Evolutionary conservation across 2,797 vertebrate genomes (phyloP), one percentile per base, ranked within the genome.

Genomic region (Acrossocheilus fasciatus): DNA sequence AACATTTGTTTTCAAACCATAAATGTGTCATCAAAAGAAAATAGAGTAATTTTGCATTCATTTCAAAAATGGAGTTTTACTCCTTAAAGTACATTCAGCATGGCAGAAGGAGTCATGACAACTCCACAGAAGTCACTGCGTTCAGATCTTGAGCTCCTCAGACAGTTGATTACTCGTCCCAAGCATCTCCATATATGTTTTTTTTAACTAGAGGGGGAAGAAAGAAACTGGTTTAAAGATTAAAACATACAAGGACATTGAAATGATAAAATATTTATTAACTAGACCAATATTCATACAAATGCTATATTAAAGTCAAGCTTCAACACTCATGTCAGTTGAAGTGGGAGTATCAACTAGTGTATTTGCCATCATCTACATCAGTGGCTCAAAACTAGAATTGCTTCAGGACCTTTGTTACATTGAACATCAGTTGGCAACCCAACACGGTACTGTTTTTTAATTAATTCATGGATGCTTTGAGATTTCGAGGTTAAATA

Each of bases 161-260:
- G 7, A 39, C 4, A 15, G 62, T 39, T 6, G 26, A 69, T 75
- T 79, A 97, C 47, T 97, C 96, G 50, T 97, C 96, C 96, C 95
- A 96, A 86, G 94, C 86, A 90, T 97, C 97, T 89, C 97, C 97
- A 14, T 97, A 97, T 89, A 96, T 95, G 92, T 97, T 97, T 90
- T 95, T 95, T 92, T 97, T 96, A 88, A 91, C 96, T 97, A 92
- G 68, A 91, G 92, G 20, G n/a, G 93, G 23, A 43, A 66, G 77
- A 66, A 77, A 34, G 18, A 75, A 89, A 84, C 39, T 14, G 1
- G n/a, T 62, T 39, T 47, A 57, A 11, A 18, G 36, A 59, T 74
- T 45, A 73, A 62, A 83, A 36, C 4, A 64, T 23, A 81, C 62
- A 20, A 30, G 54, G 12, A 36, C 43, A 66, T 7, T 10, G 11